phyloP scores from a whole-genome alignment of 1,140 invertebrate genomes.

The Ridgeia piscesae region DNA sequence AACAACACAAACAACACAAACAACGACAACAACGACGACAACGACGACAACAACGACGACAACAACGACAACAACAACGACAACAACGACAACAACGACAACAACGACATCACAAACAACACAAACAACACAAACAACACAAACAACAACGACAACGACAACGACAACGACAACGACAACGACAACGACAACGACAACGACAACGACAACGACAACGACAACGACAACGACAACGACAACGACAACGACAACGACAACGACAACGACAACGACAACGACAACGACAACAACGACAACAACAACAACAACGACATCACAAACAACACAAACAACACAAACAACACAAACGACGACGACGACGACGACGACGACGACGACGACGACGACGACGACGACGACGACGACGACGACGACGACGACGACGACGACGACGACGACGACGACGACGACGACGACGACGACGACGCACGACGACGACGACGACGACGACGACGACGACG shows the following conservation, averaged over 20 bases:
- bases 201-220: slow-evolving; percentile 13
- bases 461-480: no score
- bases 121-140: no score
- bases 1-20: no score
- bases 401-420: slow-evolving; percentile 13
- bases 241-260: slow-evolving; percentile 13
- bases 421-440: slow-evolving; percentile 13
- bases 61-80: slow-evolving; percentile 14
- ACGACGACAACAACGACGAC: slow-evolving; percentile 13
- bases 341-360: no score
- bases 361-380: slow-evolving; percentile 13
- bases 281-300: no score
- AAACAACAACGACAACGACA: no score
- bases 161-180: slow-evolving; percentile 14
- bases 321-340: no score
- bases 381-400: slow-evolving; percentile 13
- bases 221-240: slow-evolving; percentile 13
- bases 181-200: slow-evolving; percentile 13
- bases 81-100: no score
- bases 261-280: no score
- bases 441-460: slow-evolving; percentile 13
- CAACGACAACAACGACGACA: no score
- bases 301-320: no score
- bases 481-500: slow-evolving; percentile 13
- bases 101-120: no score